Evolutionary conservation across 53 echinoderm and acorn worm species (phyloP), one percentile per base, ranked within the genome.

Genomic region (Glandiceps talaboti): DNA sequence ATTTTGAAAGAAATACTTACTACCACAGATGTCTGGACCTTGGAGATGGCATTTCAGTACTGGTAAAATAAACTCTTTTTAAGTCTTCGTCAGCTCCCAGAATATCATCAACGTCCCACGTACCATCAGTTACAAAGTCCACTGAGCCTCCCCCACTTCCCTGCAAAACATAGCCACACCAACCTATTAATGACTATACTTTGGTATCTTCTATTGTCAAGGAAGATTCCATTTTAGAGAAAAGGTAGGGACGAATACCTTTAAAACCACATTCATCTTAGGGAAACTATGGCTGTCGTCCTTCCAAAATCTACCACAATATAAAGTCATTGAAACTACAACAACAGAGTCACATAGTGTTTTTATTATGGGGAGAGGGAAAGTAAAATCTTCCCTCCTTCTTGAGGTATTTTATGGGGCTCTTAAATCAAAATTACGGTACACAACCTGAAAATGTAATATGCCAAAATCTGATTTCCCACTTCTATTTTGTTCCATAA

Each of bases 61-160:
- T 91, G 30, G 91, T 31, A 75, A 45, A 94, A 83, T 88, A 94
- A 28, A 94, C 87, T 0, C 79, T 28, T 25, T 87, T 81, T 14
- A 82, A 79, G 0, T 84, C 33, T 28, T 83, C 30, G 73, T 82
- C 80, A 77, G 86, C 90, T 0, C 82, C 89, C 0, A 87, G 81
- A 0, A 95, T 95, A 30, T 83, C 30, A 25, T 87, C 90, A 27
- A 95, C 95, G 77, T 95, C 95, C 84, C 86, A 92, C 25, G 29
- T 28, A 25, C 92, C 94, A 33, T 81, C 82, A 30, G 94, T 94
- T 83, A 88, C 76, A 75, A 85, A 86, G 12, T 76, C 84, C 26
- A 84, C 82, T 25, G 80, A 33, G 12, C 86, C 85, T 29, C 30
- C 76, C 73, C 76, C 77, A 30, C 80, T 83, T 27, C 81, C 76